Conservation (phyloP, 1,140 invertebrate genomes). For the Lasaia peninsularis region DNA sequence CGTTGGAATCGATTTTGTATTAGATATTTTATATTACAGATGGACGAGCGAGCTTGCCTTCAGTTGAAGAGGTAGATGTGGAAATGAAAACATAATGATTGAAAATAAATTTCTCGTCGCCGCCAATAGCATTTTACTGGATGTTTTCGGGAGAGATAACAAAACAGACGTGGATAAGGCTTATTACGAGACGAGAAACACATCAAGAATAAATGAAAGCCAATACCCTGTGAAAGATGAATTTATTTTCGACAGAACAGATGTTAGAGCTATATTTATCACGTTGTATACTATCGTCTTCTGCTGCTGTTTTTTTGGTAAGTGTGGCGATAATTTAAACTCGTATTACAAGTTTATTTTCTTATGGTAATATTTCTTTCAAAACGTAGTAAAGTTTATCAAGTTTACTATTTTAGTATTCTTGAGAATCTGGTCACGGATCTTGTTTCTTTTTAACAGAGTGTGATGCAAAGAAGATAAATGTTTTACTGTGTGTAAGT, state of each 20-base stretch:
- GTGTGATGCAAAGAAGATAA: no score
- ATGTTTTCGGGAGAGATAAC: slow-evolving; percentile 34
- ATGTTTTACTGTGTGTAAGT: no score
- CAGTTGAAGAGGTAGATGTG: slow-evolving; percentile 22
- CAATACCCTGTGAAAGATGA: slow-evolving; percentile 67
- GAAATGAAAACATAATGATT: slow-evolving; percentile 34
- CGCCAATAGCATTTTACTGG: slow-evolving; percentile 30
- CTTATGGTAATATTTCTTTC: not conserved
- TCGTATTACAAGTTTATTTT: not conserved
- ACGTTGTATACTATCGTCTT: slow-evolving; percentile 82
- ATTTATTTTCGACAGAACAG: slow-evolving; percentile 81
- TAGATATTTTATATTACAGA: slow-evolving; percentile 27
- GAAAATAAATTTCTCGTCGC: slow-evolving; percentile 41
- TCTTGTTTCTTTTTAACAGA: not conserved
- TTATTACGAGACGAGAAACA: slow-evolving; percentile 31
- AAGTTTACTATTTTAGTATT: not conserved
- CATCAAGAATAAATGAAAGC: slow-evolving; percentile 41
- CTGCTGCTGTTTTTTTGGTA: slow-evolving; percentile 83
- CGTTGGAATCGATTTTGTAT: no score
- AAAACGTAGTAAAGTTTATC: not conserved
- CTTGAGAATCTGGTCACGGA: not conserved
- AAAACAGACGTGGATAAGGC: slow-evolving; percentile 27
- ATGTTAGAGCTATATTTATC: slow-evolving; percentile 81
- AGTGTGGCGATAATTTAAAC: slow-evolving; percentile 48
- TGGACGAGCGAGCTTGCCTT: slow-evolving; percentile 26